A percentile compares a stretch with the other conserved stretches of the same genome.
Evolutionary conservation across 2,888 invertebrate species (phyloP).

Genomic region (Mythimna albipuncta): DNA sequence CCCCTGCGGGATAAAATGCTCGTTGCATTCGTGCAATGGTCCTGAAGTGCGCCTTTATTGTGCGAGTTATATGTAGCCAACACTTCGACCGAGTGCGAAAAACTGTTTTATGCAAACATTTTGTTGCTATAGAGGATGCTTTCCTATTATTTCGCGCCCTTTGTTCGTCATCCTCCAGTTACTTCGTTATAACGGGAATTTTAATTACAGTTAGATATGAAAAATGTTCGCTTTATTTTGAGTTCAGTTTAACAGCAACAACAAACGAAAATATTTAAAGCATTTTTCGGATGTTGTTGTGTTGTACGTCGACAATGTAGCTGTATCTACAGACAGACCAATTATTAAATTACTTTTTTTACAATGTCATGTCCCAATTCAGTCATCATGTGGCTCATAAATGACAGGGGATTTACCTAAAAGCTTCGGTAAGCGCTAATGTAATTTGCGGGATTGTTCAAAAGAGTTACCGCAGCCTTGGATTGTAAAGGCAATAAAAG

Average conservation of each 20-base stretch:
- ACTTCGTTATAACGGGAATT: conserved; percentile 25
- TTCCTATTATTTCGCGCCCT: conserved; percentile 44
- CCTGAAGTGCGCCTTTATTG: conserved; percentile 67
- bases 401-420: not conserved
- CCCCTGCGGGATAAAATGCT: conserved; percentile 67
- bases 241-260: not conserved
- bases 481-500: too few relatives aligned
- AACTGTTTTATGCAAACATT: conserved; percentile 58
- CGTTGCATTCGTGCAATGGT: conserved; percentile 69
- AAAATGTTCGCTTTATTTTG: conserved; percentile 18
- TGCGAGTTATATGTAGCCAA: conserved; percentile 58
- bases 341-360: not conserved
- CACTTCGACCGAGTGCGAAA: conserved; percentile 57
- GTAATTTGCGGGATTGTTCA: not conserved
- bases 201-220: conserved; percentile 35
- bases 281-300: not conserved
- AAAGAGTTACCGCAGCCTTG: too few relatives aligned
- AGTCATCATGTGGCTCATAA: not conserved
- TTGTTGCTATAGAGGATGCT: conserved; percentile 43
- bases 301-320: not conserved
- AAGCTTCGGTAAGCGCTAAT: not conserved
- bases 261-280: not conserved
- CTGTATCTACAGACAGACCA: not conserved
- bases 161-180: conserved; percentile 37
- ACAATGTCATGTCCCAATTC: not conserved